phyloP scores from a whole-genome alignment of 2,113 vertebrate species.

The Sminthopsis crassicaudata region DNA sequence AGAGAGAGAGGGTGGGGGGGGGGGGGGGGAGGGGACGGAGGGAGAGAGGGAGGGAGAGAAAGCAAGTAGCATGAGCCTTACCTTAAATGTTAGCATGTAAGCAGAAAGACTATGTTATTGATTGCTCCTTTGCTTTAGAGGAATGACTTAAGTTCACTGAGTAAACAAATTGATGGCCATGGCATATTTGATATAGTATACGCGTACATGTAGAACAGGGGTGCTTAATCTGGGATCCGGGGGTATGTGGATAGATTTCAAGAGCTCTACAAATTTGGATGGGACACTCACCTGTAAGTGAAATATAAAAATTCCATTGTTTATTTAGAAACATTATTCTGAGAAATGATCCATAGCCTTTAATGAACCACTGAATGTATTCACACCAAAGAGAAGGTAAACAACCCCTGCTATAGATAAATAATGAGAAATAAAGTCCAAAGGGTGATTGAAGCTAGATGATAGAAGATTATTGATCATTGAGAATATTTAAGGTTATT shows the following conservation, averaged over 20 bases:
- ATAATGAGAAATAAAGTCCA: background rate
- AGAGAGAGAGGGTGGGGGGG: no score
- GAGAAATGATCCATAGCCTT: background rate
- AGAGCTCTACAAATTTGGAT: background rate
- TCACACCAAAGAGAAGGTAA: background rate
- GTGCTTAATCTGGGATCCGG: background rate
- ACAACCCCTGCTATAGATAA: background rate
- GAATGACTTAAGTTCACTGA: background rate
- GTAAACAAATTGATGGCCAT: background rate
- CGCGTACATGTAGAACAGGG: background rate
- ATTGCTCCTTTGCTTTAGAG: background rate
- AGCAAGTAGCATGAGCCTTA: background rate
- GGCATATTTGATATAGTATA: background rate
- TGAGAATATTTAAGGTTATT: background rate
- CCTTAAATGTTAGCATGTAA: background rate
- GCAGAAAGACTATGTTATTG: background rate
- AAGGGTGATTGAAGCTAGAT: background rate
- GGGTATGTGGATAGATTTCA: background rate
- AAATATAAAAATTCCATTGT: background rate
- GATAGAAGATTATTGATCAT: background rate
- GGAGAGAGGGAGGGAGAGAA: no score
- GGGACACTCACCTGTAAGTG: background rate
- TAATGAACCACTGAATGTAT: background rate
- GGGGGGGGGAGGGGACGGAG: no score
- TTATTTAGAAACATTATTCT: background rate